phyloP scores from a whole-genome alignment of 2,797 vertebrate genomes.

The Scomberomorus guttatus region DNA sequence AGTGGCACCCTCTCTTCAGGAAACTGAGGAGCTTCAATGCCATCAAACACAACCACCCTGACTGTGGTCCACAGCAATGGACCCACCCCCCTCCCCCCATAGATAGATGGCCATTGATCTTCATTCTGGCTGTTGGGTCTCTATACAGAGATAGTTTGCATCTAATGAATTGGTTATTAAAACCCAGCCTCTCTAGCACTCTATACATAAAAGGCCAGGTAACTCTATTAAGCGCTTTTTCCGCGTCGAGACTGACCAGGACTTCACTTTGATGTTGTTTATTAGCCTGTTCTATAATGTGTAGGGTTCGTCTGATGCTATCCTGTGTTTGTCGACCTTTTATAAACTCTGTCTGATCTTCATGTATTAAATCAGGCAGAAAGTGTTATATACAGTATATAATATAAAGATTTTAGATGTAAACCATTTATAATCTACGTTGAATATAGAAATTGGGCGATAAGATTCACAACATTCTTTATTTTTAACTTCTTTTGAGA shows the following conservation, averaged over 20 bases:
- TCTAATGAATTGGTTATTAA: background rate
- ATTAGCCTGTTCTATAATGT: background rate
- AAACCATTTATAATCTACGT: background rate
- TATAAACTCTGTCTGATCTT: conserved; percentile 25
- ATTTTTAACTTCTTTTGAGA: background rate
- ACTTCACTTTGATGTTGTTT: background rate
- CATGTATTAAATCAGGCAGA: background rate
- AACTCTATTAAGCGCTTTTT: background rate
- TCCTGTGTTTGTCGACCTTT: conserved; percentile 20
- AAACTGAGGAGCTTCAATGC: too few species aligned
- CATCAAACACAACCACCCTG: too few species aligned
- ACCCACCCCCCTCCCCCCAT: too few species aligned
- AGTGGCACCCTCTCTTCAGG: too few species aligned
- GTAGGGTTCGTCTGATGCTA: conserved; percentile 23
- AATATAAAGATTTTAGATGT: conserved; percentile 14
- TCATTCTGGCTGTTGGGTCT: background rate
- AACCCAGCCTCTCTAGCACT: background rate
- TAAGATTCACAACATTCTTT: background rate
- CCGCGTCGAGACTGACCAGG: background rate
- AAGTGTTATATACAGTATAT: too few species aligned
- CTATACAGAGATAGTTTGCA: background rate
- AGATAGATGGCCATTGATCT: too few species aligned
- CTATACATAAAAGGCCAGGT: background rate
- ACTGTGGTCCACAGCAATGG: too few species aligned
- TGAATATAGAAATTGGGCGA: background rate